phyloP scores from a whole-genome alignment of 1,140 invertebrate genomes.

The Mercenaria mercenaria region DNA sequence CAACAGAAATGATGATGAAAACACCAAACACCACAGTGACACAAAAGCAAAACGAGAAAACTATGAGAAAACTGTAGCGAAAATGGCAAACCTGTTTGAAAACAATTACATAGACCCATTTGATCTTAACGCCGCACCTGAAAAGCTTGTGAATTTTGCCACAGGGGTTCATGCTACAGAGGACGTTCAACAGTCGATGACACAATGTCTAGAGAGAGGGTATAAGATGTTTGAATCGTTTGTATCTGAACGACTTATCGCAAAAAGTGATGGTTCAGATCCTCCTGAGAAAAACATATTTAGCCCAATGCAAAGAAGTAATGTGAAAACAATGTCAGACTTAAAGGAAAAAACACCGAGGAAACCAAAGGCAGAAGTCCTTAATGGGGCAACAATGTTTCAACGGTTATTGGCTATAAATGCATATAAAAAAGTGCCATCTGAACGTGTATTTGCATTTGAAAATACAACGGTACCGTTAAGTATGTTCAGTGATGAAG shows the following conservation, averaged over 20 bases:
- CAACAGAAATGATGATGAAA: too few relatives aligned
- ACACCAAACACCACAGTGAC: background rate
- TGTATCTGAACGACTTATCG: background rate
- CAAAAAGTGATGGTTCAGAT: too few relatives aligned
- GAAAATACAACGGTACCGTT: too few relatives aligned
- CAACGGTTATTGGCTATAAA: too few relatives aligned
- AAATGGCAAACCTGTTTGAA: background rate
- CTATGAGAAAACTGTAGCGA: too few relatives aligned
- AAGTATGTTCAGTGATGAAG: too few relatives aligned
- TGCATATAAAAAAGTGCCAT: too few relatives aligned
- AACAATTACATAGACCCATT: conserved; percentile 49
- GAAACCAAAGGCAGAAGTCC: too few relatives aligned
- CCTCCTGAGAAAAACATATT: background rate
- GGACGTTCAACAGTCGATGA: background rate
- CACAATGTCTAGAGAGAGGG: background rate
- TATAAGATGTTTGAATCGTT: background rate
- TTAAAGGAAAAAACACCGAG: conserved; percentile 1
- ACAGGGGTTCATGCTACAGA: background rate
- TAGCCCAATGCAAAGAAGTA: conserved; percentile 2
- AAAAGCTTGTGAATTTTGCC: conserved; percentile 46
- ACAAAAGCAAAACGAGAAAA: background rate
- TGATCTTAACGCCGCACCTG: background rate
- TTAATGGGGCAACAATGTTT: too few relatives aligned
- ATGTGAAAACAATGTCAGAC: conserved; percentile 10
- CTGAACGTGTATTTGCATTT: too few relatives aligned